phyloP scores from a whole-genome alignment of 2,888 invertebrate genomes.

The Nymphalis c-album region DNA sequence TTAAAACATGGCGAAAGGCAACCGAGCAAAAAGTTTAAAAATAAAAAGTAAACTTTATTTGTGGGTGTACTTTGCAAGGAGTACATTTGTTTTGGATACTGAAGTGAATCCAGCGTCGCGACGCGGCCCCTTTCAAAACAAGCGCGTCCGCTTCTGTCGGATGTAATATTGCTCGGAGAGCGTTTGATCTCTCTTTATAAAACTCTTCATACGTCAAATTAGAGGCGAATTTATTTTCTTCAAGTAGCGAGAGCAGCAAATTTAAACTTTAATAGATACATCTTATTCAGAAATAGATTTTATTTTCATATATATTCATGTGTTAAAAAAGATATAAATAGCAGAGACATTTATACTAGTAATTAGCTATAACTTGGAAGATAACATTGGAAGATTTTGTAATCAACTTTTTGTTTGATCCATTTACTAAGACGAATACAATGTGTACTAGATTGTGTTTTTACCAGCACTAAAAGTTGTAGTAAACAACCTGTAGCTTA shows the following conservation, averaged over 20 bases:
- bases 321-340: too few species aligned
- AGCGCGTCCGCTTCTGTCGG: slow-evolving; percentile 53
- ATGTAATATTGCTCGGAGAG: slow-evolving; percentile 62
- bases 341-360: too few species aligned
- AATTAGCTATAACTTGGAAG: too few species aligned
- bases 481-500: too few species aligned
- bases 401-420: too few species aligned
- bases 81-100: slow-evolving; percentile 54
- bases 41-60: slow-evolving; percentile 62
- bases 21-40: slow-evolving; percentile 53
- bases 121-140: slow-evolving; percentile 50
- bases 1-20: slow-evolving; percentile 65
- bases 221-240: slow-evolving; percentile 39
- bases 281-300: slow-evolving; percentile 2
- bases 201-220: slow-evolving; percentile 47
- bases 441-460: too few species aligned
- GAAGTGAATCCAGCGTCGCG: slow-evolving; percentile 42
- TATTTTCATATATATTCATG: too few species aligned
- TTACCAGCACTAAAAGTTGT: too few species aligned
- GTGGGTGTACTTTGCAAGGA: slow-evolving; percentile 64
- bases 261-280: slow-evolving; percentile 7
- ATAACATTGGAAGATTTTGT: too few species aligned
- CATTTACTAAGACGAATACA: too few species aligned
- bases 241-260: slow-evolving; percentile 29
- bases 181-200: slow-evolving; percentile 69